Conservation (phyloP, 2,888 invertebrate species). For the Alcis repandata region DNA sequence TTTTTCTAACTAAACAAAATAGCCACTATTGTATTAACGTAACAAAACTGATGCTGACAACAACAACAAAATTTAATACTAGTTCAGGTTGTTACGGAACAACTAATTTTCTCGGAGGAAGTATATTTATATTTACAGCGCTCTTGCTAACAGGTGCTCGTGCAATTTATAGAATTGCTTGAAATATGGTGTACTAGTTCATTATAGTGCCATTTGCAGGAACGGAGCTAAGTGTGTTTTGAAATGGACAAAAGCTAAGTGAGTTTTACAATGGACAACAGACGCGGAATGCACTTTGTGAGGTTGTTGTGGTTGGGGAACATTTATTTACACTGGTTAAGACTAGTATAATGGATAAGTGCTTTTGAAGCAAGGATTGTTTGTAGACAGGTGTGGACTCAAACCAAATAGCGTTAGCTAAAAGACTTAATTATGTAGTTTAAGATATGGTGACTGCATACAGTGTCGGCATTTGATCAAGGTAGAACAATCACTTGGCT, state of each 20-base stretch:
- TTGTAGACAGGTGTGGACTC: too few relatives aligned
- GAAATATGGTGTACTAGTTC: conserved; percentile 20
- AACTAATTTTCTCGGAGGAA: conserved; percentile 11
- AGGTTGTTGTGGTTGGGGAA: background rate
- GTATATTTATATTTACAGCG: conserved; percentile 19
- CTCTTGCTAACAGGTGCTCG: conserved; percentile 28
- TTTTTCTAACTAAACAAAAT: background rate
- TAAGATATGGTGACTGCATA: too few relatives aligned
- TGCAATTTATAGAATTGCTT: conserved; percentile 29
- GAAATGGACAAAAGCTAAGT: conserved; percentile 4
- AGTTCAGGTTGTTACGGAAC: conserved; percentile 8
- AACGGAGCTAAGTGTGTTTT: conserved; percentile 10
- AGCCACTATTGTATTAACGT: background rate
- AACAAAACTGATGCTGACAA: conserved; percentile 13
- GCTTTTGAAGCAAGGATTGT: too few relatives aligned
- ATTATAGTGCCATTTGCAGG: conserved; percentile 21
- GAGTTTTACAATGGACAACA: conserved; percentile 9
- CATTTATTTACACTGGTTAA: background rate
- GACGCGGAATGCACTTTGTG: background rate
- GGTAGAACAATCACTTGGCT: too few relatives aligned
- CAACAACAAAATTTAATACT: background rate
- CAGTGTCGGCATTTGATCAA: too few relatives aligned
- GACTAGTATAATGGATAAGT: background rate
- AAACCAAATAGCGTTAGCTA: too few relatives aligned
- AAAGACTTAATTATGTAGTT: too few relatives aligned